Conservation (phyloP, 2,113 vertebrate genomes). For the Macrotus californicus region DNA sequence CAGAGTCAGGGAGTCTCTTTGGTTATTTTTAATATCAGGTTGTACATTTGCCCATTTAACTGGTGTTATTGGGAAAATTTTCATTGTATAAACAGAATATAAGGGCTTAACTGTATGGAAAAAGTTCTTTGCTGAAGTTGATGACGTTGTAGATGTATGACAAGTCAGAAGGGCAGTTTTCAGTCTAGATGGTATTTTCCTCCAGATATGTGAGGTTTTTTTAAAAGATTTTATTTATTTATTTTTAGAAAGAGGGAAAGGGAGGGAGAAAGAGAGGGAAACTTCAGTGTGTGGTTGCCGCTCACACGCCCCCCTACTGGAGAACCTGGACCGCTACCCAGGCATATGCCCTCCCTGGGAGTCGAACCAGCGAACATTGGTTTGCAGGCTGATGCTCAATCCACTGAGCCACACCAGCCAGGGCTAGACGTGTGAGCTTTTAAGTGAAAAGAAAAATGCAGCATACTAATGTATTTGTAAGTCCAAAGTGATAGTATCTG, state of each 20-base stretch:
- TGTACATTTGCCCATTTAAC: not conserved
- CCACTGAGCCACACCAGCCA: not conserved
- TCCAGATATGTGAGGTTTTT: not conserved
- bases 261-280: not conserved
- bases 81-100: not conserved
- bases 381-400: not conserved
- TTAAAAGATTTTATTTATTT: not conserved
- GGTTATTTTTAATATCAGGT: not conserved
- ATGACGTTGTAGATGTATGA: not conserved
- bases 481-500: not conserved
- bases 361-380: not conserved
- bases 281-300: no score
- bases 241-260: not conserved
- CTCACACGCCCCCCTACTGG: no score
- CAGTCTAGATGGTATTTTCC: not conserved
- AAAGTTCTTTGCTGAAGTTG: conserved; percentile 16
- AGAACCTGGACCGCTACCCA: no score
- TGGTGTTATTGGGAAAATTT: not conserved
- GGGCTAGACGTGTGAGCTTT: not conserved
- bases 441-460: not conserved
- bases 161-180: not conserved
- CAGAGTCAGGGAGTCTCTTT: not conserved
- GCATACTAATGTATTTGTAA: not conserved
- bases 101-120: not conserved
- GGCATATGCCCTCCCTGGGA: no score